Evolutionary conservation across 2,797 vertebrate genomes (phyloP), one percentile per base, ranked within the genome.

Genomic region (Gallinago solitaria): DNA sequence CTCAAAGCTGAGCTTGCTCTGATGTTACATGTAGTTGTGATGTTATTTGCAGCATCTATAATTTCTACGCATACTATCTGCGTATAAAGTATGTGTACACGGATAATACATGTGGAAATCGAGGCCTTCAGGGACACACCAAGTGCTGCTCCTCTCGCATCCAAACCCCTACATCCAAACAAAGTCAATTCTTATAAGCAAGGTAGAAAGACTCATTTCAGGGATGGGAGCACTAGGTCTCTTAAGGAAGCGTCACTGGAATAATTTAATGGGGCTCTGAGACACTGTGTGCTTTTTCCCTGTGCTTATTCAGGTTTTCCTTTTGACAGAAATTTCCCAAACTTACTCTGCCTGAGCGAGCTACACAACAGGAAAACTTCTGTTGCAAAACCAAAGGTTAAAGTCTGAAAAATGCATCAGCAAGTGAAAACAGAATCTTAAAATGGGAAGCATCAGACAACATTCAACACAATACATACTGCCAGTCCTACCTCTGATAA

Each of bases 111-210:
- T 47, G 45, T 7, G 37, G 70, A 76, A 75, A 43, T 17, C 1
- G 2, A 75, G 15, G 24, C 17, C 39, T n/a, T 0, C 0, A 14
- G 19, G 28, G 48, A 39, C 27, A 65, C 32, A 12, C 0, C 2
- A 30, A 27, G 43, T 30, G 18, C 35, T 47, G 16, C 32, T 70
- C 11, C 47, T 65, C 16, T 80, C 2, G 12, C 39, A 39, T 39
- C 39, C 39, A 39, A 60, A 17, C 10, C 51, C 30, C 11, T 30
- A 18, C 16, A 54, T 50, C 24, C 56, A 54, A 80, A 53, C 27
- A 5, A 69, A 47, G 11, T 2, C 74, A 33, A 43, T 48, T 69
- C 35, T 37, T 47, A 30, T 8, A 21, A 43, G 41, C 18, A 50
- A 39, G 28, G 45, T 19, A 54, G 32, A 57, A 68, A 45, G 50